phyloP scores from a whole-genome alignment of 2,113 vertebrate species.

The Heliornis fulica region DNA sequence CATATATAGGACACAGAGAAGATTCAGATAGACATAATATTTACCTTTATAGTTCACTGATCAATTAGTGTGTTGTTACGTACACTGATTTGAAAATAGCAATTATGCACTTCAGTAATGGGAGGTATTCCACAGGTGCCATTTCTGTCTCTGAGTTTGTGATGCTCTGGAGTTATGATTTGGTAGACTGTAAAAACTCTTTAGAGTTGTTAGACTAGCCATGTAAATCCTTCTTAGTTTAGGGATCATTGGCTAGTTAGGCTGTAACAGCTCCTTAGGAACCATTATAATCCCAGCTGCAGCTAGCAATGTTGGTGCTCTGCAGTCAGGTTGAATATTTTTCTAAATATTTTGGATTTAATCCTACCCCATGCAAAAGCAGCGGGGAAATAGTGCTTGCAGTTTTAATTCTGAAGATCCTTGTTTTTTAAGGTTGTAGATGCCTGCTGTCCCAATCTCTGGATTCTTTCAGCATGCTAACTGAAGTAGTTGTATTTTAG shows the following conservation, averaged over 20 bases:
- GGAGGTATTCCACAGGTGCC: neutral
- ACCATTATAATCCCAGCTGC: neutral
- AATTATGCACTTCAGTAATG: neutral
- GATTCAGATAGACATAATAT: neutral
- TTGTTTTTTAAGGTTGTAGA: neutral
- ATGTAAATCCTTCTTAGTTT: constrained; percentile 29
- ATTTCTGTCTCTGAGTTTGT: neutral
- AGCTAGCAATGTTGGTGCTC: neutral
- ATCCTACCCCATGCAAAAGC: neutral
- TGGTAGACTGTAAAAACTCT: neutral
- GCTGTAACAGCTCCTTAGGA: neutral
- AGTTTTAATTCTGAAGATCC: neutral
- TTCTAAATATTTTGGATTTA: neutral
- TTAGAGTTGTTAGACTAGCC: constrained; percentile 5
- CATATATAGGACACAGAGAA: neutral
- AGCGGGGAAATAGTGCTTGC: neutral
- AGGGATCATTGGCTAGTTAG: constrained; percentile 6
- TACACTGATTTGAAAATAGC: constrained; percentile 21
- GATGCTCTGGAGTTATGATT: neutral
- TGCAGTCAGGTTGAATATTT: neutral
- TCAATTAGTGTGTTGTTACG: constrained; percentile 2
- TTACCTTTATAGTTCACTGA: constrained; percentile 30
- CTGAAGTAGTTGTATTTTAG: neutral
- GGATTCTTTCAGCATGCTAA: neutral
- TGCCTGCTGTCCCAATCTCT: neutral